Evolutionary conservation across 2,113 vertebrate genomes (phyloP), one percentile per base, ranked within the genome.

Genomic region (Brienomyrus longianalis): DNA sequence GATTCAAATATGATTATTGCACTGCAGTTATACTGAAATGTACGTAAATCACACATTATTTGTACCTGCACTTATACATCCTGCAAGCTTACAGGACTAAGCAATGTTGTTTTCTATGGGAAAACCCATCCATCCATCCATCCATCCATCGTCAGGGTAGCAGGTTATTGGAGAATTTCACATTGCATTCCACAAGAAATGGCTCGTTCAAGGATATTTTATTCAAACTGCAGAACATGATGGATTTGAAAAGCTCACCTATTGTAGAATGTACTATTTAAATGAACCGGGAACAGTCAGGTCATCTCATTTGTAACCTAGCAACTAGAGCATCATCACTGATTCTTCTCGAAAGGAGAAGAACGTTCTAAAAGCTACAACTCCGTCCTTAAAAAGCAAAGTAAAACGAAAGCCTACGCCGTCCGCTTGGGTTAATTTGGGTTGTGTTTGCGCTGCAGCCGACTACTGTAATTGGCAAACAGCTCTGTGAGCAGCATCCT

Each of bases 231-330:
- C 31, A 89, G 47, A 89, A 85, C 48, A 47, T n/a, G 51, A 80
- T 48, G 54, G 39, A 59, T 59, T 54, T 21, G 8, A 56, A 47
- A 83, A 88, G 47, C 89, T 88, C 83, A 83, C 48, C 89, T 90
- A 87, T 88, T 88, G 89, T 77, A 88, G 83, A 87, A 90, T 90
- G 91, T 88, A 19, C 62, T 80, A 45, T 80, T 88, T 87, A 21
- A 43, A 74, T 80, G 35, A 74, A 23, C 21, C 43, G 85, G 83
- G 66, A 89, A 88, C 51, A 74, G 62, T 92, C 87, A 59, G 47
- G 85, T 83, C 80, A 89, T 91, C 88, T 92, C 89, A 86, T 88
- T 89, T 56, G 91, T 92, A 91, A 88, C 92, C 90, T 90, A 93
- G 92, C 91, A 93, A 93, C 91, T 80, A 21, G 1, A 80, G 48